These are phyloP conservation scores for Xylocampa areola DNA, from an alignment of 2,888 invertebrate genomes.

Conservation along the genomic window DNA sequence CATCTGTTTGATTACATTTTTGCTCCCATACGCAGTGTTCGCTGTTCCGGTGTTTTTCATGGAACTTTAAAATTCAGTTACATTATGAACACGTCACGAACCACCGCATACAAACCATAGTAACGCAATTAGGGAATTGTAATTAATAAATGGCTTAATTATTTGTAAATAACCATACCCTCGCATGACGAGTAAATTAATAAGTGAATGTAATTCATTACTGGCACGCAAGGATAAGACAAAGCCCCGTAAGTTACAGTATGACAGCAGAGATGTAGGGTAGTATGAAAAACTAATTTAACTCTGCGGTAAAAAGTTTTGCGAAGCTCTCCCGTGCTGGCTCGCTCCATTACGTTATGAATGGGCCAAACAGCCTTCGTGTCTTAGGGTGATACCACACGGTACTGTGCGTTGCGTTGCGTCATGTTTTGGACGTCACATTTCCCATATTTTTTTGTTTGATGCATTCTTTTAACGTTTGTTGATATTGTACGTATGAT, in stretches of 20 bases:
- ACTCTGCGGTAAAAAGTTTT: slow-evolving; percentile 69
- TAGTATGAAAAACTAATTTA: slow-evolving; percentile 80
- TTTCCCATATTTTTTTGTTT: too few species aligned
- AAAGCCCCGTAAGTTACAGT: slow-evolving; percentile 63
- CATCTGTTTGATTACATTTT: slow-evolving; percentile 59
- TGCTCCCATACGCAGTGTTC: slow-evolving; percentile 21
- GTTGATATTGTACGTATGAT: too few species aligned
- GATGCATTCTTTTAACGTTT: too few species aligned
- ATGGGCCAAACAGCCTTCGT: slow-evolving; percentile 58
- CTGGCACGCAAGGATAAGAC: slow-evolving; percentile 60
- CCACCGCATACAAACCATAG: slow-evolving; percentile 20
- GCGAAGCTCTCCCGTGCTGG: slow-evolving; percentile 36
- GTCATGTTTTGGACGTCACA: too few species aligned
- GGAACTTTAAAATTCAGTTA: slow-evolving; percentile 27
- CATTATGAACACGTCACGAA: slow-evolving; percentile 16
- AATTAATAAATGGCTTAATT: slow-evolving; percentile 76
- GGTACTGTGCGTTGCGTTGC: too few species aligned
- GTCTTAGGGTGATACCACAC: too few species aligned
- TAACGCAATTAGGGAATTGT: slow-evolving; percentile 58
- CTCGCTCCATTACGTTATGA: slow-evolving; percentile 66
- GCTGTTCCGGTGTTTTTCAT: slow-evolving; percentile 31
- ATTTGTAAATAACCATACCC: slow-evolving; percentile 69
- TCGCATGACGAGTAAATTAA: slow-evolving; percentile 74
- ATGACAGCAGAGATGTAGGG: slow-evolving; percentile 55
- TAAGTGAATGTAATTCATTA: slow-evolving; percentile 82